Conservation (phyloP, 2,113 vertebrate genomes). For the Cyprinodon brontotheroides region DNA sequence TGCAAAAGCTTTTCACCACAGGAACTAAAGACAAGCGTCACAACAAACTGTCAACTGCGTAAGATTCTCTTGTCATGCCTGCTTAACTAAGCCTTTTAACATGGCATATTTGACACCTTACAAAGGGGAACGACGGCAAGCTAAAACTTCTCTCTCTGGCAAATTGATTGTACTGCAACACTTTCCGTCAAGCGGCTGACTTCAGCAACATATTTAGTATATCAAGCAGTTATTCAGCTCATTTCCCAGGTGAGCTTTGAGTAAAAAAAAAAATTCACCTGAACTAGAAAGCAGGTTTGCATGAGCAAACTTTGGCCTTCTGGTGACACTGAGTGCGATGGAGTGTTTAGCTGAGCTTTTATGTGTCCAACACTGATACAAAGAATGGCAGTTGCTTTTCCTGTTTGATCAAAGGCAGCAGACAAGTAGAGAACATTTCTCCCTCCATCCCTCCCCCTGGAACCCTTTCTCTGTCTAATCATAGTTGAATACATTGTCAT, state of each 20-base stretch:
- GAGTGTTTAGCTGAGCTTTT: constrained; percentile 62
- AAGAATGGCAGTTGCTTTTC: constrained; percentile 71
- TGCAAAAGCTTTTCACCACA: constrained; percentile 56
- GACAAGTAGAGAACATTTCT: constrained; percentile 66
- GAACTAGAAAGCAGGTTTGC: constrained; percentile 2
- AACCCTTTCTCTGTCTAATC: constrained; percentile 68
- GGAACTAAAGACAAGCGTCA: constrained; percentile 69
- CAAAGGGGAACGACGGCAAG: constrained; percentile 42
- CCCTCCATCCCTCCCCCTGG: constrained; percentile 31
- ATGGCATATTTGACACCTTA: constrained; percentile 57
- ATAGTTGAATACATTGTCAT: constrained; percentile 80
- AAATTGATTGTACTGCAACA: constrained; percentile 55
- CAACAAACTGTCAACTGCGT: constrained; percentile 71
- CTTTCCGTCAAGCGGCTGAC: constrained; percentile 26
- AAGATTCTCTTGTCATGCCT: constrained; percentile 61
- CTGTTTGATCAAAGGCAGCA: constrained; percentile 73
- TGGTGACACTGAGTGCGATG: constrained; percentile 39
- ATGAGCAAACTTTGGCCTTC: constrained; percentile 21
- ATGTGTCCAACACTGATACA: constrained; percentile 53
- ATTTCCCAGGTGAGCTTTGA: constrained; percentile 16
- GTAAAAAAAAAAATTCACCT: constrained; percentile 25
- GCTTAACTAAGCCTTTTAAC: constrained; percentile 67
- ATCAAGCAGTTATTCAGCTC: constrained; percentile 14
- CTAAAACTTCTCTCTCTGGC: constrained; percentile 45
- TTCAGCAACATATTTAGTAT: constrained; percentile 31